Base-by-base conservation (phyloP, 2,888 invertebrate genomes). In the Mythimna albipuncta region DNA sequence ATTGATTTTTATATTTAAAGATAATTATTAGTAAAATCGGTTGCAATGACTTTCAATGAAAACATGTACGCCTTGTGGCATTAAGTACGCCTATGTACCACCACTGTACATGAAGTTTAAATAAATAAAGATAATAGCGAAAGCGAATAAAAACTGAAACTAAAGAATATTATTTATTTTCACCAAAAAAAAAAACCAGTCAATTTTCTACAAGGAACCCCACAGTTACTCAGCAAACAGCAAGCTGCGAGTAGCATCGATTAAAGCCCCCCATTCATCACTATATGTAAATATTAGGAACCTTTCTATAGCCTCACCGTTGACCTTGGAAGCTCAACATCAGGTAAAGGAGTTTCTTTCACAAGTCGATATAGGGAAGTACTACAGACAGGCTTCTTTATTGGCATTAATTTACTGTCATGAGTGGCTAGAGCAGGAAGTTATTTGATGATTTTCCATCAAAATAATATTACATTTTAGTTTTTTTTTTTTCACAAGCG, bases 271-370 rank as follows among this genome's bases (percentile, higher is more conserved):
- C 64, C 72, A 86, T 84, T 86, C 76, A 84, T 84, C 79, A 77
- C 66, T 76, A 64, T 77, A 85, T 74, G 85, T 78, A 82, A 82
- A 82, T 85, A 79, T 82, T 67, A 68, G 65, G 68, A 69, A 66
- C 72, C 83, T 79, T 79, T 70, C 62, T 70, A 79, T 54, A 35
- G 69, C 65, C 62, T 69, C 75, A 54, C 69, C 35, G 66, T 70
- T 75, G 72, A 76, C 87, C 85, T 85, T 82, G 75, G 47, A 21
- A n/a, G 50, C 72, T 67, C 52, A 59, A 74, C 73, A 61, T 16
- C 57, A 73, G 80, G 87, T 87, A 87, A 87, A 85, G 87, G 83
- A 79, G 76, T 67, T 65, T 54, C 75, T 74, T 84, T 74, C 57
- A 69, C 73, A 65, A 79, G 74, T 68, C 63, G 62, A 64, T 70